Conservation (phyloP, 2,888 invertebrate species). For the Andrena flavipes region DNA sequence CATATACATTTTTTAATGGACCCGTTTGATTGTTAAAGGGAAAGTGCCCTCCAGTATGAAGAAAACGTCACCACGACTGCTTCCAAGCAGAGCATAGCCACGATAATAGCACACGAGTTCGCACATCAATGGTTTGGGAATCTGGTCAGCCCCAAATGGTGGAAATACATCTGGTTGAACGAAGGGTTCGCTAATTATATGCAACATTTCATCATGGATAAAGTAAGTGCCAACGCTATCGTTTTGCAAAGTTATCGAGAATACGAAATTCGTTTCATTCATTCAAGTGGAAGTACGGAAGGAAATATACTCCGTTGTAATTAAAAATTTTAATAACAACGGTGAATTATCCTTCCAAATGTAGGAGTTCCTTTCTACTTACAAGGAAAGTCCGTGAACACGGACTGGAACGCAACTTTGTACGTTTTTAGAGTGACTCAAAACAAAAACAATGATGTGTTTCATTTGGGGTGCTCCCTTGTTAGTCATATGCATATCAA, state of each 20-base stretch:
- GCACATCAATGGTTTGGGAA: slow-evolving; percentile 87
- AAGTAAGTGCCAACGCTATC: slow-evolving; percentile 42
- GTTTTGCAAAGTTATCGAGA: not conserved
- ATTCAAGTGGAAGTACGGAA: too few species aligned
- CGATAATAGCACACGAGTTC: slow-evolving; percentile 86
- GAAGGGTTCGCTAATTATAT: slow-evolving; percentile 87
- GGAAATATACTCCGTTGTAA: too few species aligned
- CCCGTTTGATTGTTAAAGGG: slow-evolving; percentile 64
- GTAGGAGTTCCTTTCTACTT: too few species aligned
- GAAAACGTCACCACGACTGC: slow-evolving; percentile 53
- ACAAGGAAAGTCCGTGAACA: too few species aligned
- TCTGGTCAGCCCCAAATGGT: slow-evolving; percentile 83
- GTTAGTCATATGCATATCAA: too few species aligned
- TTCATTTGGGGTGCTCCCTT: too few species aligned
- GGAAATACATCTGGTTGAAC: slow-evolving; percentile 84
- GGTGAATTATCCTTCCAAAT: too few species aligned
- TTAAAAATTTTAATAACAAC: too few species aligned
- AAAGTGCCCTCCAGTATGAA: slow-evolving; percentile 67
- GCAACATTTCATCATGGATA: slow-evolving; percentile 83
- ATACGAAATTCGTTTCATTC: too few species aligned
- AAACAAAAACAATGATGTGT: too few species aligned
- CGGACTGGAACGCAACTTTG: too few species aligned
- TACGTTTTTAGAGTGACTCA: too few species aligned
- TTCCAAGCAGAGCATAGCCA: slow-evolving; percentile 63
- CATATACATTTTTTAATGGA: not conserved